Conservation (phyloP, 2,797 vertebrate species). For the Valencia hispanica region DNA sequence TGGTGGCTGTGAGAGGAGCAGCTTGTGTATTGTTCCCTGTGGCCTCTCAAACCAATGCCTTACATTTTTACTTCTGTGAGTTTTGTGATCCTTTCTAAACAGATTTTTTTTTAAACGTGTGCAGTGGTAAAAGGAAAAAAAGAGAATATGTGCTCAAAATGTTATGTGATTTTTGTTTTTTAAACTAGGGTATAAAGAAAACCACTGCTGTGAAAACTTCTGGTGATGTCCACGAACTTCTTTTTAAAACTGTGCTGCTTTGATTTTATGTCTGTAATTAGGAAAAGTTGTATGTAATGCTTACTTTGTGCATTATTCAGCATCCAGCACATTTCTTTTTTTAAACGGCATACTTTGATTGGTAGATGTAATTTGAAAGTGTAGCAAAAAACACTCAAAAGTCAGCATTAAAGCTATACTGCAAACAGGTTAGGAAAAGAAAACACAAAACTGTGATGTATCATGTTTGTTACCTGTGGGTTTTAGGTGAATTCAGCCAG, state of each 20-base stretch:
- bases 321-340: constrained; percentile 1
- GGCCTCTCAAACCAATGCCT: constrained; percentile 71
- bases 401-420: constrained; percentile 37
- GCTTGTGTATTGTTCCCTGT: constrained; percentile 29
- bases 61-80: constrained; percentile 69
- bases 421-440: constrained; percentile 14
- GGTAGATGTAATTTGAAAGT: constrained; percentile 24
- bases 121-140: constrained; percentile 13
- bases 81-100: constrained; percentile 31
- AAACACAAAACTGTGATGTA: constrained; percentile 51
- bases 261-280: constrained; percentile 31
- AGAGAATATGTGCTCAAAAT: constrained; percentile 2
- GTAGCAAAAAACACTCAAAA: constrained; percentile 32
- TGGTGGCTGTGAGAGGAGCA: constrained; percentile 51
- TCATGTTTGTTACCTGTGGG: constrained; percentile 1
- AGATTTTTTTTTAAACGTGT: constrained; percentile 27
- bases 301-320: constrained; percentile 9
- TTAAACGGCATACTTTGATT: constrained; percentile 25
- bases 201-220: constrained; percentile 47
- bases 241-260: constrained; percentile 43
- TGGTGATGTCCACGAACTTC: constrained; percentile 24
- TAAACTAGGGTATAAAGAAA: constrained; percentile 53
- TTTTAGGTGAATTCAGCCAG: not conserved
- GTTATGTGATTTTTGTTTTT: not conserved
- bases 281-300: constrained; percentile 26